Evolutionary conservation across 1,140 invertebrate genomes (phyloP).

Genomic region (Platorchestia sp.): DNA sequence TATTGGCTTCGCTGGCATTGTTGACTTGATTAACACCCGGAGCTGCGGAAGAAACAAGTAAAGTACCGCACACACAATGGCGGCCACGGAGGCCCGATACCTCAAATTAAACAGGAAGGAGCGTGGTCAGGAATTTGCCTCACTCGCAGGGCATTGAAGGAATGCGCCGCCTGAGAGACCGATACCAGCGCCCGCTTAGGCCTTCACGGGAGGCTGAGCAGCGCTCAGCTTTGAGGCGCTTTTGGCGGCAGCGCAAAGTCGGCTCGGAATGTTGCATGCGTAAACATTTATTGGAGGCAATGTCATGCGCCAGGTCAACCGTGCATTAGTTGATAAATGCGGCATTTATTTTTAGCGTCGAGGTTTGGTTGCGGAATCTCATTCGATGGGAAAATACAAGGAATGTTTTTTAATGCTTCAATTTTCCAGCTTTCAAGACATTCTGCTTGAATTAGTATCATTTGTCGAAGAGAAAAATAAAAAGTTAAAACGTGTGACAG

Average conservation of each 20-base stretch:
- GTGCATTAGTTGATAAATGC: no score
- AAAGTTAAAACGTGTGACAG: not conserved
- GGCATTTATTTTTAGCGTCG: no score
- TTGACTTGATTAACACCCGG: not conserved
- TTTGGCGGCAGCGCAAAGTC: not conserved
- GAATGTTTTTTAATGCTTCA: not conserved
- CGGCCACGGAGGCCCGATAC: not conserved
- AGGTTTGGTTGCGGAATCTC: no score
- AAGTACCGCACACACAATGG: not conserved
- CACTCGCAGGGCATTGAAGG: not conserved
- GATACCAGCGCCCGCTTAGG: not conserved
- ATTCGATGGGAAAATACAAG: no score
- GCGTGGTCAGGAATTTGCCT: not conserved
- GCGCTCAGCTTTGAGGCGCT: not conserved
- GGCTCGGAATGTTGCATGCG: not conserved
- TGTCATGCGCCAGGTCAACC: not conserved
- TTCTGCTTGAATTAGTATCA: not conserved
- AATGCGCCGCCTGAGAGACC: not conserved
- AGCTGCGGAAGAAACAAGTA: not conserved
- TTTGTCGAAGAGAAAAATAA: not conserved
- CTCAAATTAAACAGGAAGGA: conserved; percentile 8
- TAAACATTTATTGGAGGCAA: not conserved
- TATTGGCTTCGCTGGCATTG: not conserved
- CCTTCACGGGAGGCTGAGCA: not conserved
- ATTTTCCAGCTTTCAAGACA: not conserved